A percentile compares a stretch with the other conserved stretches of the same genome.
Evolutionary conservation across 1,140 invertebrate species (phyloP).

Genomic region (Delia radicum): DNA sequence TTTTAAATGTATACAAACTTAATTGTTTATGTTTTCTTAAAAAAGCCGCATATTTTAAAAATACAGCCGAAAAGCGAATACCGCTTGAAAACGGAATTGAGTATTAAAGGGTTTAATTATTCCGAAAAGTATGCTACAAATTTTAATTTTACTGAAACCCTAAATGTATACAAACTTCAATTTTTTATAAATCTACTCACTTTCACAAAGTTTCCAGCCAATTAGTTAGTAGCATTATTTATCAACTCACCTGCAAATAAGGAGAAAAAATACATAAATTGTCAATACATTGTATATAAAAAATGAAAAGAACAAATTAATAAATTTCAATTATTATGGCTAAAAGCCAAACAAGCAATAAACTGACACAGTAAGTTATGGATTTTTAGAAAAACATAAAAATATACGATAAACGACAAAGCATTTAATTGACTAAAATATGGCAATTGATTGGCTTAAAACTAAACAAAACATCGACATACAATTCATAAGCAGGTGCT

Average conservation of each 20-base stretch:
- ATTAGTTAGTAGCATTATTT: too few relatives aligned
- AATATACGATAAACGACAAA: neutral
- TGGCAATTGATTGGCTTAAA: constrained; percentile 1
- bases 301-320: neutral
- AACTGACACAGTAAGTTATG: neutral
- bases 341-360: neutral
- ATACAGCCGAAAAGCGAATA: too few relatives aligned
- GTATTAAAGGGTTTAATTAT: too few relatives aligned
- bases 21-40: too few relatives aligned
- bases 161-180: too few relatives aligned
- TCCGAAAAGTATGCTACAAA: too few relatives aligned
- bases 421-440: neutral
- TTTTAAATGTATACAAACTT: too few relatives aligned
- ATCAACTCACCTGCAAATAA: neutral
- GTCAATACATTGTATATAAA: neutral
- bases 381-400: neutral
- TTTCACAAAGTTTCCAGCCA: too few relatives aligned
- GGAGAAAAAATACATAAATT: neutral
- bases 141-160: too few relatives aligned
- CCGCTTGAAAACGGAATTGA: too few relatives aligned
- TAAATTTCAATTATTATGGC: neutral
- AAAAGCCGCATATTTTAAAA: too few relatives aligned
- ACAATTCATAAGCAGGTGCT: neutral
- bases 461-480: neutral
- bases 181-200: too few relatives aligned